Base-by-base conservation (phyloP, 2,113 vertebrate species). In the Xiphorhynchus elegans region DNA sequence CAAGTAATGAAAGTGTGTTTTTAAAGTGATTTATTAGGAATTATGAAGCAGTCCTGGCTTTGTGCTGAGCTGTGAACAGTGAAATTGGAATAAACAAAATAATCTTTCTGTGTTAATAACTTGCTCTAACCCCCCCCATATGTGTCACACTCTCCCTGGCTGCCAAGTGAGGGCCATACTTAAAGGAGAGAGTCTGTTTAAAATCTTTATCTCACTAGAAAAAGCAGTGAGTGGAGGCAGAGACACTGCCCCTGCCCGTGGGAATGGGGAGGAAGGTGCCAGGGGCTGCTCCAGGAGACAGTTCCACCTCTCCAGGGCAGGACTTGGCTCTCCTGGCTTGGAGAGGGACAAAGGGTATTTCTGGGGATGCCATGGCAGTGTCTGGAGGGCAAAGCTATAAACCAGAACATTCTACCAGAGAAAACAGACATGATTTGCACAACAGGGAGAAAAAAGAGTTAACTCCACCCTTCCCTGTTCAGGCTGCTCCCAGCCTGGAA, bases 51-150 rank as follows among this genome's bases (percentile, higher is more conserved):
- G 59, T 2, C 20, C 78, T 60, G 55, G 60, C 78, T 84, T 73
- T 60, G 72, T 77, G 80, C 78, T 83, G 82, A 79, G 58, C 50
- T 82, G 70, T 47, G 77, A 97, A 60, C 77, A 59, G 85, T 77
- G 95, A 90, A 90, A 90, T 49, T 92, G 82, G 84, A 95, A 93
- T 73, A 93, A 87, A 88, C 77, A 87, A 74, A 93, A 86, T 72
- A 40, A 66, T 69, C 50, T 84, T 19, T 2, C n/a, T 10, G 42
- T 29, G 42, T 53, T 73, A 84, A 83, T 63, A 50, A 56, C 79
- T 44, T 29, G 52, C 63, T 75, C 26, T 39, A 31, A 89, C 39
- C 8, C 42, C 42, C 64, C 59, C 46, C 0, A 1, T 33, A 26
- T 3, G 23, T n/a, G 33, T 37, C 69, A 42, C 12, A 31, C 6